These are phyloP conservation scores for Subacronicta megacephala DNA, from an alignment of 2,888 invertebrate genomes.

Conservation along the genomic window DNA sequence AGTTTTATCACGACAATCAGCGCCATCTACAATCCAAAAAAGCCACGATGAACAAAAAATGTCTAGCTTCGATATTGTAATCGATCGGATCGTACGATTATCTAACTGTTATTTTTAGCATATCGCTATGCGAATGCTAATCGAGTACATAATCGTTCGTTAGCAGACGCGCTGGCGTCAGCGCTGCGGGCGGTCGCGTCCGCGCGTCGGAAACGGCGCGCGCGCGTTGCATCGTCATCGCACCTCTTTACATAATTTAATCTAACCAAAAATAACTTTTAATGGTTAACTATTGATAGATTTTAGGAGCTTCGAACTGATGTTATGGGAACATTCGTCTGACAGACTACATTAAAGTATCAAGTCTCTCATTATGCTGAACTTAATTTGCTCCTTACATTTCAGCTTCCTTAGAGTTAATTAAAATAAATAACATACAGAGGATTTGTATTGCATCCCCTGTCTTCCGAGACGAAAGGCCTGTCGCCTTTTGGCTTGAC, in stretches of 20 bases:
- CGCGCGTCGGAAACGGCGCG: constrained; percentile 58
- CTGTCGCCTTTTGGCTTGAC: too few species aligned
- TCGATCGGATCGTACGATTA: constrained; percentile 46
- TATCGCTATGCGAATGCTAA: constrained; percentile 52
- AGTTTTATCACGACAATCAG: constrained; percentile 13
- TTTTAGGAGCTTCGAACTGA: constrained; percentile 21
- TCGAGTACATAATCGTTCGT: constrained; percentile 22
- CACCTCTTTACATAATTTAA: constrained; percentile 52
- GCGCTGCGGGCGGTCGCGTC: constrained; percentile 48
- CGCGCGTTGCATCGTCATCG: constrained; percentile 58
- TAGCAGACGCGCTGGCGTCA: constrained; percentile 69
- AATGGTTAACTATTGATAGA: constrained; percentile 30
- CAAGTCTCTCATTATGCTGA: too few species aligned
- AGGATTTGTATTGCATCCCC: too few species aligned
- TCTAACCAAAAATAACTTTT: constrained; percentile 34
- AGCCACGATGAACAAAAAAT: constrained; percentile 18
- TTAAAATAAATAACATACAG: too few species aligned
- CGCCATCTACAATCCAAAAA: constrained; percentile 32
- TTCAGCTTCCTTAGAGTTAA: too few species aligned
- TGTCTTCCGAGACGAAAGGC: too few species aligned
- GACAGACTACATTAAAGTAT: constrained; percentile 4
- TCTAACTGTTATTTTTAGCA: constrained; percentile 57
- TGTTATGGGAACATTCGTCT: constrained; percentile 1
- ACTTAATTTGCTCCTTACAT: too few species aligned
- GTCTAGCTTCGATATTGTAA: constrained; percentile 24